Conservation (phyloP, 2,113 vertebrate species). For the Scalopus aquaticus region DNA sequence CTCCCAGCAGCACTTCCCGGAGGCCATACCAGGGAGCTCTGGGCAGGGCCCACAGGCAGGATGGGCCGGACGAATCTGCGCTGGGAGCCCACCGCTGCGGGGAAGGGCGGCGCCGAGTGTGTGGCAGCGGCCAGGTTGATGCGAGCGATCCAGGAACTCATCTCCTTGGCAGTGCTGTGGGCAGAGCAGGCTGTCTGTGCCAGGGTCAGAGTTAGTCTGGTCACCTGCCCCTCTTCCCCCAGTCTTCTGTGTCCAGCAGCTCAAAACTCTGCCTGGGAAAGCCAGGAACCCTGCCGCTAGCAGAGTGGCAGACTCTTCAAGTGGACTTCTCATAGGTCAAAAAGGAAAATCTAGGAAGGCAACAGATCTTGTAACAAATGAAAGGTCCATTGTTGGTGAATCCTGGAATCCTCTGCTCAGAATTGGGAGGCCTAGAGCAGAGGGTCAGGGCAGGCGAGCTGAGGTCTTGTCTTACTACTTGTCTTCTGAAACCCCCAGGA, state of each 20-base stretch:
- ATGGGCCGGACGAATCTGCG: conserved; percentile 91
- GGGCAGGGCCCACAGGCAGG: conserved; percentile 87
- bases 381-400: not conserved
- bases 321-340: not conserved
- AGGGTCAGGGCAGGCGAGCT: not conserved
- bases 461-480: not conserved
- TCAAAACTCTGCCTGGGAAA: not conserved
- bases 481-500: not conserved
- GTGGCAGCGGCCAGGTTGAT: conserved; percentile 93
- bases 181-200: not conserved
- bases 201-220: not conserved
- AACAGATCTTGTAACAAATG: not conserved
- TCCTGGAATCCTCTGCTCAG: not conserved
- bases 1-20: no score
- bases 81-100: conserved; percentile 93
- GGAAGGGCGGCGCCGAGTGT: conserved; percentile 94
- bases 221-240: not conserved
- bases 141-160: conserved; percentile 93
- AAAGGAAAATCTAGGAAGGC: not conserved
- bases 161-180: conserved; percentile 89
- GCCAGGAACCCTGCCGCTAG: not conserved
- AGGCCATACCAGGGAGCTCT: conserved; percentile 85
- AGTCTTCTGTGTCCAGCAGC: not conserved
- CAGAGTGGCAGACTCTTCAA: not conserved
- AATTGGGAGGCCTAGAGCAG: not conserved